phyloP scores from a whole-genome alignment of 2,113 vertebrate species.

The Shinisaurus crocodilurus region DNA sequence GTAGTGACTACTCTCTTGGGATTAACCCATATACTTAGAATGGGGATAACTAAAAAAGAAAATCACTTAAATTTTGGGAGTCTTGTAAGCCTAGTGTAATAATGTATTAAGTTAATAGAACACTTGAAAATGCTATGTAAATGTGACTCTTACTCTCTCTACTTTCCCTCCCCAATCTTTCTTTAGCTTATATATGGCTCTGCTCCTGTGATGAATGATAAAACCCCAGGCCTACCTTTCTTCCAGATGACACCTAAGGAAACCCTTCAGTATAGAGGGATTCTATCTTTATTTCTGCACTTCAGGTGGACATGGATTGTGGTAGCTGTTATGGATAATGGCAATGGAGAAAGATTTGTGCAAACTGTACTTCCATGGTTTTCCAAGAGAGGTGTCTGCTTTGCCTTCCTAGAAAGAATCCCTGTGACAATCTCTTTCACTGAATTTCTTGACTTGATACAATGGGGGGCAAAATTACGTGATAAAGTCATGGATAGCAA shows the following conservation, averaged over 20 bases:
- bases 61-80: no score
- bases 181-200: neutral
- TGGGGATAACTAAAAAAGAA: no score
- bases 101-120: neutral
- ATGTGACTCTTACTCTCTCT: neutral
- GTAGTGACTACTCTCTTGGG: no score
- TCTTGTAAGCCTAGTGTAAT: no score
- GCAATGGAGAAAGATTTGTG: neutral
- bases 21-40: no score
- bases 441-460: neutral
- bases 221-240: neutral
- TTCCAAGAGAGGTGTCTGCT: neutral
- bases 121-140: neutral
- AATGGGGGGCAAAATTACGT: neutral
- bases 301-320: neutral
- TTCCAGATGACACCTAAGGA: neutral
- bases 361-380: neutral
- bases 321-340: neutral
- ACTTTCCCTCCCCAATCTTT: neutral
- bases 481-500: neutral
- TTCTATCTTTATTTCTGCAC: conserved; percentile 1
- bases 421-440: rapidly evolving
- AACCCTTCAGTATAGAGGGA: neutral
- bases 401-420: neutral
- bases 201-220: neutral